These are phyloP conservation scores for Dolomedes plantarius DNA, from an alignment of 2,888 invertebrate species.

Conservation along the genomic window DNA sequence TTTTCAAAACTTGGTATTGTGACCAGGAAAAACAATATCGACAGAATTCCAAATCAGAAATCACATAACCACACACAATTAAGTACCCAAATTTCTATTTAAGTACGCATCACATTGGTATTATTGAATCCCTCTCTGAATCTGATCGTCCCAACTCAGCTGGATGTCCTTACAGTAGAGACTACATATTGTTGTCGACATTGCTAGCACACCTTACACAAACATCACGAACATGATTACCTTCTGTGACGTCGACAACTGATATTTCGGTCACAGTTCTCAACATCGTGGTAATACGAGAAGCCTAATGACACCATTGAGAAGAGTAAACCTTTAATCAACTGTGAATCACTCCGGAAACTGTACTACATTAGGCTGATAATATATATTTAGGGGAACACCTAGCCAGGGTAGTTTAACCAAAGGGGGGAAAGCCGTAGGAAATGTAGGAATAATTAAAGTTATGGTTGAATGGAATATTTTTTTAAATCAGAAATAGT, in stretches of 20 bases:
- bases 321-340: neutral
- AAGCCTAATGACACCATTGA: slow-evolving; percentile 5
- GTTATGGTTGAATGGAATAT: too few species aligned
- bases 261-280: neutral
- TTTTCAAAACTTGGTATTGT: too few species aligned
- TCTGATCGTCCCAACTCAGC: too few species aligned
- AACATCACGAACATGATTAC: neutral
- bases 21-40: too few species aligned
- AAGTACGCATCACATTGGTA: too few species aligned
- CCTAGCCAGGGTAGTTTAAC: neutral
- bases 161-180: too few species aligned
- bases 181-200: too few species aligned
- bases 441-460: neutral
- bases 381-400: neutral
- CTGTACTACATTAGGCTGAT: neutral
- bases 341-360: neutral
- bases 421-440: neutral
- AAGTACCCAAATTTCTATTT: too few species aligned
- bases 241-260: neutral
- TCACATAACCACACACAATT: too few species aligned
- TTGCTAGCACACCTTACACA: neutral
- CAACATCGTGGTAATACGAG: neutral
- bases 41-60: too few species aligned
- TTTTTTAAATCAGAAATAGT: too few species aligned
- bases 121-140: too few species aligned